Conservation (phyloP, 2,113 vertebrate species). For the Lichenostomus cassidix region DNA sequence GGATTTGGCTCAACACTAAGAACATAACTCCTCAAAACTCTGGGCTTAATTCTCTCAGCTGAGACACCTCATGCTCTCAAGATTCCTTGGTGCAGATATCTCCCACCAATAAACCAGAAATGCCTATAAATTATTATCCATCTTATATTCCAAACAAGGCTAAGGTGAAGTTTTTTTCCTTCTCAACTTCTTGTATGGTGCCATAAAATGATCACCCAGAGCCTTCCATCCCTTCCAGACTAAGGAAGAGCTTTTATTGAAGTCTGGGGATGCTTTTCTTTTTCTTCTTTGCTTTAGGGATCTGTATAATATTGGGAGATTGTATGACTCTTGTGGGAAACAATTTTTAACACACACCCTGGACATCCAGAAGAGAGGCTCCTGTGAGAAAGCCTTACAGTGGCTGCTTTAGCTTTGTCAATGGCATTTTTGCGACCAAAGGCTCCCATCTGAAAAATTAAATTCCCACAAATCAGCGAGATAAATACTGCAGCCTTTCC, state of each 20-base stretch:
- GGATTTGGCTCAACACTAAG: background rate
- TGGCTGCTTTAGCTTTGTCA: background rate
- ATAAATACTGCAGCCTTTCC: background rate
- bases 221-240: background rate
- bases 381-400: background rate
- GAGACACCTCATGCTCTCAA: background rate
- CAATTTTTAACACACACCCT: background rate
- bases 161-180: accelerated
- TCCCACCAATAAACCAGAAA: background rate
- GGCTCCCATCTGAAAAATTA: background rate
- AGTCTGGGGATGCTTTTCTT: background rate
- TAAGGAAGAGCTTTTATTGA: background rate
- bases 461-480: background rate
- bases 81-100: background rate
- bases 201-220: background rate
- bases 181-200: background rate
- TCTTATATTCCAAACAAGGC: background rate
- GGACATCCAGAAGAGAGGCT: background rate
- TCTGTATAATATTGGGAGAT: background rate
- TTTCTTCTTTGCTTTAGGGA: background rate
- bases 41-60: background rate
- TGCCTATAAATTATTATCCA: background rate
- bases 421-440: background rate
- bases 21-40: background rate
- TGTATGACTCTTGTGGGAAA: background rate